These are phyloP conservation scores for Oxyteleia sp. DNA, from an alignment of 2,888 invertebrate species.

Conservation along the genomic window DNA sequence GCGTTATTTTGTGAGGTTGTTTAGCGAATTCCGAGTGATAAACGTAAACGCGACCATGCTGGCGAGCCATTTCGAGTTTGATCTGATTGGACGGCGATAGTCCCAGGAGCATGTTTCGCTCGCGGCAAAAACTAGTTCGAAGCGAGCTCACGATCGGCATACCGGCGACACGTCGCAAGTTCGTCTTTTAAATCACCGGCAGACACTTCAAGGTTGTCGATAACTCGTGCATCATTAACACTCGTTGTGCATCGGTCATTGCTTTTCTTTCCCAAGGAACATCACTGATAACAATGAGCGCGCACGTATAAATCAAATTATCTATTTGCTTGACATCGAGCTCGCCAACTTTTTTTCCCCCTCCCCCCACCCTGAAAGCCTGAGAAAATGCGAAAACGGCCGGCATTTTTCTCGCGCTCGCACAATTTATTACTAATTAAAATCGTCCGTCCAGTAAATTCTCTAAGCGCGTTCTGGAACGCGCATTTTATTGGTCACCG, in stretches of 20 bases:
- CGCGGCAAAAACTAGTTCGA: slow-evolving; percentile 81
- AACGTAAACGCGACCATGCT: slow-evolving; percentile 55
- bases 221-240: slow-evolving; percentile 76
- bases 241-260: slow-evolving; percentile 66
- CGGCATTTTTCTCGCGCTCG: too few species aligned
- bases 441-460: too few species aligned
- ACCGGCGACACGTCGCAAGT: slow-evolving; percentile 84
- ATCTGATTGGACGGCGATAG: slow-evolving; percentile 71
- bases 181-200: slow-evolving; percentile 85
- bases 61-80: slow-evolving; percentile 44
- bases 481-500: too few species aligned
- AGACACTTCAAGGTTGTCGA: slow-evolving; percentile 85
- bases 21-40: slow-evolving; percentile 57
- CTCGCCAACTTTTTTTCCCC: background rate
- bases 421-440: too few species aligned
- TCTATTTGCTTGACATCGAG: slow-evolving; percentile 22
- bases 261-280: slow-evolving; percentile 56
- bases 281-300: slow-evolving; percentile 57
- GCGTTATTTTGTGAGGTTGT: slow-evolving; percentile 59
- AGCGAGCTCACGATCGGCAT: slow-evolving; percentile 78
- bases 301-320: slow-evolving; percentile 31
- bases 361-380: too few species aligned
- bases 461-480: too few species aligned
- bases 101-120: slow-evolving; percentile 77
- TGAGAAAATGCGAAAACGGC: too few species aligned